Conservation (phyloP, 2,113 vertebrate genomes). For the Dicentrarchus labrax region DNA sequence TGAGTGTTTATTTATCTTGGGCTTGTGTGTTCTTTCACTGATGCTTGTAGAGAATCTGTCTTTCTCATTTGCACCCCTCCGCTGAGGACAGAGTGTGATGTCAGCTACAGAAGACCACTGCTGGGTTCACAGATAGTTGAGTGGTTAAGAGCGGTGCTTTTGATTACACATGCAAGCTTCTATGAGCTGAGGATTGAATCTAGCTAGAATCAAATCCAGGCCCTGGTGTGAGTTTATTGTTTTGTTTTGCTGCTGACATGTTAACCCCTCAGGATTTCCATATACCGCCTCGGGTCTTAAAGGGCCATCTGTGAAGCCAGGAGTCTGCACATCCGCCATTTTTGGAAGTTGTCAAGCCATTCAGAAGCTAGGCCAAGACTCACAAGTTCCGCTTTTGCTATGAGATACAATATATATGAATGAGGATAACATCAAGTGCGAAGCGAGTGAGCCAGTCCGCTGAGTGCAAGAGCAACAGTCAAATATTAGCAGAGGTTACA, state of each 20-base stretch:
- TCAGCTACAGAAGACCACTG: background rate
- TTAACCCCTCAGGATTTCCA: background rate
- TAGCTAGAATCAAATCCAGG: background rate
- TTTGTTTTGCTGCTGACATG: background rate
- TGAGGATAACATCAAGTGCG: background rate
- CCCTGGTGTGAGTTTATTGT: background rate
- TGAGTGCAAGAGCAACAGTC: background rate
- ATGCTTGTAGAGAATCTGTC: background rate
- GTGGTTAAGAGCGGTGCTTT: background rate
- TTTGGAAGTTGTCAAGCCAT: background rate
- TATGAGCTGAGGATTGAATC: background rate
- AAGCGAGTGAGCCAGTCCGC: background rate
- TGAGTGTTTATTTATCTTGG: background rate
- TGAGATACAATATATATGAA: background rate
- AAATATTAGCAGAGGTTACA: slow-evolving; percentile 4
- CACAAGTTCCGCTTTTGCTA: background rate
- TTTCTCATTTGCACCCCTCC: background rate
- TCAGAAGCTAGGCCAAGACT: background rate
- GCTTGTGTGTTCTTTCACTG: background rate
- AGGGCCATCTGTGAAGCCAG: background rate
- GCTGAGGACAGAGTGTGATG: background rate
- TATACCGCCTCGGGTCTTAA: background rate
- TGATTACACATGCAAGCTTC: background rate
- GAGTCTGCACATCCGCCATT: background rate
- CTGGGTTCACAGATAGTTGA: background rate